Evolutionary conservation across 2,113 vertebrate species (phyloP).

Genomic region (Caracal caracal): DNA sequence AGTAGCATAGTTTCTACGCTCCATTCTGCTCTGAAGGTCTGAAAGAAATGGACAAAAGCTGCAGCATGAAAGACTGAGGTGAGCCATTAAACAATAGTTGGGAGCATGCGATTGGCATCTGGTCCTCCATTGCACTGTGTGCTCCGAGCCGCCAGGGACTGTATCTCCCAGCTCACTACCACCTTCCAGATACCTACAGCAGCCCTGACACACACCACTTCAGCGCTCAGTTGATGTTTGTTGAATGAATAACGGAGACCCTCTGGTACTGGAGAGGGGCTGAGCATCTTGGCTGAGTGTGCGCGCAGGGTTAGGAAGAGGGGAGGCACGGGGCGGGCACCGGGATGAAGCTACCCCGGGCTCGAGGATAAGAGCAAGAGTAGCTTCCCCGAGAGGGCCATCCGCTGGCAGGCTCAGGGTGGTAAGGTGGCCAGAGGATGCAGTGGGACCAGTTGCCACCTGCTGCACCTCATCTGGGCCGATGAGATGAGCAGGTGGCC

Average conservation of each 20-base stretch:
- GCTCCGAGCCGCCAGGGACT: not conserved
- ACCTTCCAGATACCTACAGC: not conserved
- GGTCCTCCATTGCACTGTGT: not conserved
- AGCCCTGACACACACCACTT: not conserved
- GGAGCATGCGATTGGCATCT: not conserved
- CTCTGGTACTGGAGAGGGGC: not conserved
- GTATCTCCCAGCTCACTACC: not conserved
- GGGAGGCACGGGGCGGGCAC: not conserved
- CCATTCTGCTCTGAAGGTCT: not conserved
- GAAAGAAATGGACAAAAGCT: not conserved
- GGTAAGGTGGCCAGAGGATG: not conserved
- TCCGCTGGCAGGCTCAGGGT: not conserved
- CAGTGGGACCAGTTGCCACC: not conserved
- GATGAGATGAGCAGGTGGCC: slow-evolving; percentile 59
- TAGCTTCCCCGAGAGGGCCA: not conserved
- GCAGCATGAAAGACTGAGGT: not conserved
- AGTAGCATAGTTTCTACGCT: not conserved
- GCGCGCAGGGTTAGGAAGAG: not conserved
- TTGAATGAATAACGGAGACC: not conserved
- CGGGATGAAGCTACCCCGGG: rapidly evolving
- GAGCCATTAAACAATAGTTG: not conserved
- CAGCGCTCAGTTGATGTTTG: not conserved
- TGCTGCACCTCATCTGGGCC: slow-evolving; percentile 1
- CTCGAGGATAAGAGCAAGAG: not conserved
- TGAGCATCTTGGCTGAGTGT: not conserved